Evolutionary conservation across 2,113 vertebrate species (phyloP).

Genomic region (Lipophrys pholis): DNA sequence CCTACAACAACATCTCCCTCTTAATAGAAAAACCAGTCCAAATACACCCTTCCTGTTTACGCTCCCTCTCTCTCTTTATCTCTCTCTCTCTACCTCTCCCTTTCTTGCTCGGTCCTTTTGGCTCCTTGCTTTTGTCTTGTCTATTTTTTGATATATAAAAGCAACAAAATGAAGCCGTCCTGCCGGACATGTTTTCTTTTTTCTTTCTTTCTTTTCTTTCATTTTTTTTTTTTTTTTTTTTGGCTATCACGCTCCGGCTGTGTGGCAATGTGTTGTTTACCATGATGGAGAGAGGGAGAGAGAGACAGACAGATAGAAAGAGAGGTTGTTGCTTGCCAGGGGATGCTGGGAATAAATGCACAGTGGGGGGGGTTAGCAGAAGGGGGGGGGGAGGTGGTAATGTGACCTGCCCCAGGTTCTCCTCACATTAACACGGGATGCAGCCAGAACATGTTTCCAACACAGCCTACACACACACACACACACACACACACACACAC

Average conservation of each 20-base stretch:
- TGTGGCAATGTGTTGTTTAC: constrained; percentile 89
- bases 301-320: constrained; percentile 39
- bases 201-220: constrained; percentile 50
- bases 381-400: constrained; percentile 64
- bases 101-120: constrained; percentile 59
- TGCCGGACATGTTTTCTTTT: constrained; percentile 70
- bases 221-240: constrained; percentile 51
- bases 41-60: constrained; percentile 79
- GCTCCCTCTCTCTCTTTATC: constrained; percentile 32
- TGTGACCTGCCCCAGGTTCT: constrained; percentile 87
- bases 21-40: constrained; percentile 75
- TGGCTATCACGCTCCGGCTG: constrained; percentile 84
- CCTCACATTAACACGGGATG: constrained; percentile 83
- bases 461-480: constrained; percentile 68
- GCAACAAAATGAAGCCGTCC: constrained; percentile 77
- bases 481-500: constrained; percentile 28
- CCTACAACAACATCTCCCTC: constrained; percentile 69
- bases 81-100: constrained; percentile 42
- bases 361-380: constrained; percentile 63
- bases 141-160: constrained; percentile 81
- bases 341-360: constrained; percentile 81
- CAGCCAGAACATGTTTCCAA: constrained; percentile 84
- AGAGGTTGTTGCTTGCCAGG: constrained; percentile 67
- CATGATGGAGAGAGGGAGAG: constrained; percentile 75
- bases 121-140: constrained; percentile 75